These are phyloP conservation scores for Falco biarmicus DNA, from an alignment of 2,797 vertebrate species.

Conservation along the genomic window DNA sequence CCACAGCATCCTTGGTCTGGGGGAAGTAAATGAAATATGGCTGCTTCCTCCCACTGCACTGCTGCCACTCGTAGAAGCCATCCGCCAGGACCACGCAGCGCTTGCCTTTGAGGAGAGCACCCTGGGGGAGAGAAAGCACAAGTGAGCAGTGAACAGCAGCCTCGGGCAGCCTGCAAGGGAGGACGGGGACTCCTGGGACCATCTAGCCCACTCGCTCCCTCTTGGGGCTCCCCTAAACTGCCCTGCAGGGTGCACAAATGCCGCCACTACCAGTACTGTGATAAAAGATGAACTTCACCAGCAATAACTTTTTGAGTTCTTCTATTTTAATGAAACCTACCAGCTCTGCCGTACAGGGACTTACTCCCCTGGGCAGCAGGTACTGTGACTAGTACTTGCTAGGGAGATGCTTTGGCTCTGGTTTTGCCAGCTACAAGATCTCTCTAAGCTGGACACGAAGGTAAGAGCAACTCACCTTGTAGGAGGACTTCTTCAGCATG, in stretches of 20 bases:
- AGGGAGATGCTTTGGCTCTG: neutral
- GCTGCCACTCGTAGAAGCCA: conserved; percentile 96
- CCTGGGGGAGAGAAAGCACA: conserved; percentile 71
- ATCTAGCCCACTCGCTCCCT: fast-evolving
- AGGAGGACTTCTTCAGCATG: conserved; percentile 89
- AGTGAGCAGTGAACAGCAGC: neutral
- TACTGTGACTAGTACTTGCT: fast-evolving
- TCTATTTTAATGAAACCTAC: neutral
- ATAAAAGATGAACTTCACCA: neutral
- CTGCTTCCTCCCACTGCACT: conserved; percentile 81
- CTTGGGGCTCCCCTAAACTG: neutral
- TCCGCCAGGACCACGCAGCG: conserved; percentile 95
- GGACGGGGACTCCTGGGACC: neutral
- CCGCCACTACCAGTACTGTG: neutral
- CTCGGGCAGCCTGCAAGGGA: neutral
- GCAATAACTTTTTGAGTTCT: neutral
- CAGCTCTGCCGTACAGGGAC: neutral
- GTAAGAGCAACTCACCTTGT: conserved; percentile 83
- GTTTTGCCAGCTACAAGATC: neutral
- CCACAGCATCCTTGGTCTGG: conserved; percentile 72
- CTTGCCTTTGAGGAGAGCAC: conserved; percentile 89
- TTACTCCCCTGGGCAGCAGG: neutral
- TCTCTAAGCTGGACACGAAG: neutral
- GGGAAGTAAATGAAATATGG: conserved; percentile 97
- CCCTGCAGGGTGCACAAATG: fast-evolving